Conservation (phyloP, 2,113 vertebrate species). For the Sinocyclocheilus anshuiensis region DNA sequence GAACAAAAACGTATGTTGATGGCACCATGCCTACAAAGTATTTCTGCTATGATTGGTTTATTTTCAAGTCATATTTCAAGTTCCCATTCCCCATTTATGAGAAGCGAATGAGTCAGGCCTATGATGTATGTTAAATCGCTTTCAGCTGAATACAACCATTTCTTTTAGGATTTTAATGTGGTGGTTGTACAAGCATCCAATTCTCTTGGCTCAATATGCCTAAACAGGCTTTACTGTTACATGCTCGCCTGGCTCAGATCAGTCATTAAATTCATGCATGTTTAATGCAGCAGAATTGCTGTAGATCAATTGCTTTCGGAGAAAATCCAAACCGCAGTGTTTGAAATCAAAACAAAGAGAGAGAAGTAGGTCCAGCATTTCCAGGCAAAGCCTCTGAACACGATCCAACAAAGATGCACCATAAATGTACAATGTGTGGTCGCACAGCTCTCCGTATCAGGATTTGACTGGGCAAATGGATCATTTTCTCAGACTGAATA, state of each 20-base stretch:
- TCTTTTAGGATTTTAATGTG: constrained; percentile 6
- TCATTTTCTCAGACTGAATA: constrained; percentile 33
- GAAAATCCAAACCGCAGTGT: constrained; percentile 26
- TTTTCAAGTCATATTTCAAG: constrained; percentile 27
- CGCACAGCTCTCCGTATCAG: background rate
- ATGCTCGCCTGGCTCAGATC: constrained; percentile 35
- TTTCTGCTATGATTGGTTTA: background rate
- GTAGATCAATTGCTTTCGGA: constrained; percentile 39
- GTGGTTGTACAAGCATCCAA: constrained; percentile 38
- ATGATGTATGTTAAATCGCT: constrained; percentile 27
- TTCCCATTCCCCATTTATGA: constrained; percentile 29
- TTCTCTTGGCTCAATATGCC: constrained; percentile 22
- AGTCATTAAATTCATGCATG: constrained; percentile 53
- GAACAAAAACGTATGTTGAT: background rate
- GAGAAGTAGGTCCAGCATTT: constrained; percentile 21
- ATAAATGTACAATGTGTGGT: constrained; percentile 23
- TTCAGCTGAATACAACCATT: constrained; percentile 35
- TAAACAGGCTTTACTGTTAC: constrained; percentile 38
- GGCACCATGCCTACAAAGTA: background rate
- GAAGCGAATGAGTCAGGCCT: constrained; percentile 28
- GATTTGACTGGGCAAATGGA: constrained; percentile 32
- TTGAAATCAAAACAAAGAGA: constrained; percentile 23
- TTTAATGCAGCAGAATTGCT: constrained; percentile 53
- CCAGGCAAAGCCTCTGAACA: background rate
- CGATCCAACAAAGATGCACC: background rate